Conservation (phyloP, 2,888 invertebrate genomes). For the Machimus rusticus region DNA sequence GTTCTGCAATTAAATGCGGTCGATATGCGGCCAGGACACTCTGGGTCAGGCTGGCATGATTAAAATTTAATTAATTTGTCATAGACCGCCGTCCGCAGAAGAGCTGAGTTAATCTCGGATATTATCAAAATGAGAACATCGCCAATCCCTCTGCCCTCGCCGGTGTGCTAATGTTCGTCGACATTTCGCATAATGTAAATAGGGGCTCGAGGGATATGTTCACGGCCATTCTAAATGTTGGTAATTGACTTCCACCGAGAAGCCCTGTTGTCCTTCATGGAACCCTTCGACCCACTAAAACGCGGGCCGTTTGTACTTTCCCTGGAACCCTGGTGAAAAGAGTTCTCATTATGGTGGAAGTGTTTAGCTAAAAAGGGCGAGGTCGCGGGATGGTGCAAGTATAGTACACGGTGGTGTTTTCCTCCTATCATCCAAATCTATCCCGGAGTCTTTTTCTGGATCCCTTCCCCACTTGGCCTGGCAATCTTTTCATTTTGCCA, state of each 20-base stretch:
- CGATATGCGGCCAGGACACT: background rate
- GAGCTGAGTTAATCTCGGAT: conserved; percentile 9
- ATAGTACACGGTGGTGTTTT: background rate
- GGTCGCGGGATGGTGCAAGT: background rate
- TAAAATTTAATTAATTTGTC: conserved; percentile 16
- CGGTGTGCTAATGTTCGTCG: background rate
- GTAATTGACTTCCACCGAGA: conserved; percentile 13
- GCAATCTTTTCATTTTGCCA: conserved; percentile 15
- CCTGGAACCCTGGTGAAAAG: background rate
- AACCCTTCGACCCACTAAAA: background rate
- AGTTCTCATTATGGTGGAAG: background rate
- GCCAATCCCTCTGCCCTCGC: background rate
- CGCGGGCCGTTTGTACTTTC: background rate
- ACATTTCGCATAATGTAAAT: conserved; percentile 4
- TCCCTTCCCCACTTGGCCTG: background rate
- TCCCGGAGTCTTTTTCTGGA: background rate
- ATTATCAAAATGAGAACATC: background rate
- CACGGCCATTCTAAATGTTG: background rate
- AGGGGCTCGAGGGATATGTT: background rate
- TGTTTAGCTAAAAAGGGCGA: background rate
- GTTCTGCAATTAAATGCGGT: background rate
- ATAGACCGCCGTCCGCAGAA: background rate
- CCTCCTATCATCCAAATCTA: background rate
- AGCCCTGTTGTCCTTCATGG: background rate
- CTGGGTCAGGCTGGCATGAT: background rate